Conservation (phyloP, 1,140 invertebrate species). For the Drosophila teissieri region DNA sequence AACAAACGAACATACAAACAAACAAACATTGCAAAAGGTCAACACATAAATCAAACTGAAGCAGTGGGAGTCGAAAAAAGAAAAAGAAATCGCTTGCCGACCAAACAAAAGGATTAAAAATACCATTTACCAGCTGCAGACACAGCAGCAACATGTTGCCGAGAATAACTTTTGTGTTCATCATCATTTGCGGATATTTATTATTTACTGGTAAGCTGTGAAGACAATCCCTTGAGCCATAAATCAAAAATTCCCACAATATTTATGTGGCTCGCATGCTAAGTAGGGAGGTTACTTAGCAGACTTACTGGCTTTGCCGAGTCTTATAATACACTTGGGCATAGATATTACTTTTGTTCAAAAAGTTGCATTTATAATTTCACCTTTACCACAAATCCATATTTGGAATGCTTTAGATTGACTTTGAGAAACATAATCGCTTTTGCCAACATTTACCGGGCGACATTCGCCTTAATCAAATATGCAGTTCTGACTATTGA, state of each 20-base stretch:
- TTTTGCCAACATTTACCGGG: too few species aligned
- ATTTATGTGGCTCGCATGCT: slow-evolving; percentile 51
- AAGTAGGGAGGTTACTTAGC: slow-evolving; percentile 7
- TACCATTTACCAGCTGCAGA: slow-evolving; percentile 19
- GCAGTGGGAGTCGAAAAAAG: slow-evolving; percentile 6
- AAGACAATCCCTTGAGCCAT: slow-evolving; percentile 39
- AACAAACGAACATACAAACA: slow-evolving; percentile 7
- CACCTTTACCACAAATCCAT: background rate
- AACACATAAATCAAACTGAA: slow-evolving; percentile 31
- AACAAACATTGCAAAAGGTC: slow-evolving; percentile 30
- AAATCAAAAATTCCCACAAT: slow-evolving; percentile 54
- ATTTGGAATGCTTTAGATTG: too few species aligned
- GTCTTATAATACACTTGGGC: background rate
- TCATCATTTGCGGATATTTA: slow-evolving; percentile 81
- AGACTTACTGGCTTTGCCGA: background rate
- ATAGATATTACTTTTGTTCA: too few species aligned
- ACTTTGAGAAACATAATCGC: background rate
- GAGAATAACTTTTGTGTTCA: slow-evolving; percentile 71
- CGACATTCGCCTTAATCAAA: background rate
- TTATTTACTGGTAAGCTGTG: slow-evolving; percentile 51
- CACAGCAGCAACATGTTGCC: slow-evolving; percentile 74
- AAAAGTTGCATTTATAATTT: background rate
- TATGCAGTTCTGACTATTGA: background rate
- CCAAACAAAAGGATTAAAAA: slow-evolving; percentile 13
- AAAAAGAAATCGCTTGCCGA: background rate